Evolutionary conservation across 2,797 vertebrate species (phyloP).

Genomic region (Liparis tanakae): DNA sequence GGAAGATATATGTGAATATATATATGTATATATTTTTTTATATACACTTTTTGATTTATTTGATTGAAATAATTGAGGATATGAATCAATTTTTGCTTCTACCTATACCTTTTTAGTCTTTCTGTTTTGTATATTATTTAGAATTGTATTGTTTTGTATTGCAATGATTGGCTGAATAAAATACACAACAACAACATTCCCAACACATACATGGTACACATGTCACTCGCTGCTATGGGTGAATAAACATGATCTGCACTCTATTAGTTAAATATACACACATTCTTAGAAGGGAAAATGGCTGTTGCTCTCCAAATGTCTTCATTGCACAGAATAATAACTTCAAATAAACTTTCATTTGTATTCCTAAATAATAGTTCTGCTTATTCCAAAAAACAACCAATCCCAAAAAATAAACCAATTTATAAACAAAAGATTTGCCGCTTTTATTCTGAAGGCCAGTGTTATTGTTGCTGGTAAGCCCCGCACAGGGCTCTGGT

Average conservation of each 20-base stretch:
- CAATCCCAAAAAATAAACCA: background rate
- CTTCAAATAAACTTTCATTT: background rate
- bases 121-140: no score
- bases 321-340: background rate
- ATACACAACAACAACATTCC: background rate
- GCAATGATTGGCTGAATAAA: no score
- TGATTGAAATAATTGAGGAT: no score
- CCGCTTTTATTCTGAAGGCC: slow-evolving; percentile 13
- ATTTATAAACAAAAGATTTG: background rate
- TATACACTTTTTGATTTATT: no score
- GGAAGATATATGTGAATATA: no score
- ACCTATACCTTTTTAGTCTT: no score
- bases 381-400: background rate
- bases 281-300: background rate
- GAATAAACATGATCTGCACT: background rate
- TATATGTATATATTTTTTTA: no score
- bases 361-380: background rate
- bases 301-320: background rate
- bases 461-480: slow-evolving; percentile 7
- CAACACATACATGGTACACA: background rate
- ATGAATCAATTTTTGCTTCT: no score
- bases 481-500: background rate
- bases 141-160: no score
- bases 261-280: background rate
- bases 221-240: background rate